Conservation (phyloP, 37 sponge, comb jelly and placozoan species). For the Oopsacas minuta region DNA sequence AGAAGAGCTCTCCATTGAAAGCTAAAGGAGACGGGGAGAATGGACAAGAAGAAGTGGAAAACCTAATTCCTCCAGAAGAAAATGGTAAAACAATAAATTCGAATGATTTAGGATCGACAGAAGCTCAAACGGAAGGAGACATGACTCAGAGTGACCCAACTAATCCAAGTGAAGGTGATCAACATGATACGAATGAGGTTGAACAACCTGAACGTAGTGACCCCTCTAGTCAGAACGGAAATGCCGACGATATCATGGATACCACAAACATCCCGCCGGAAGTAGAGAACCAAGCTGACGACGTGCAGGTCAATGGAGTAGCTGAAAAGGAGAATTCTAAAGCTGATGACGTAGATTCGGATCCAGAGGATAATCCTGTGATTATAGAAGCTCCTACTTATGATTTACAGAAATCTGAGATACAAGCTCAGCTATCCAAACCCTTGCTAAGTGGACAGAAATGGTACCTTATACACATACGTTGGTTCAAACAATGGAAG, state of each 20-base stretch:
- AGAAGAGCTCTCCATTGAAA: no score
- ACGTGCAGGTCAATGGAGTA: neutral
- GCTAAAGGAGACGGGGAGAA: no score
- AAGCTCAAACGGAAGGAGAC: no score
- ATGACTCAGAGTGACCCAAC: no score
- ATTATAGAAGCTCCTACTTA: neutral
- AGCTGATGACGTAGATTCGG: neutral
- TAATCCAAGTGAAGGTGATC: no score
- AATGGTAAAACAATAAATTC: no score
- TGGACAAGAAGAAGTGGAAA: no score
- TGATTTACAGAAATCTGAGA: neutral
- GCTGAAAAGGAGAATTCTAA: neutral
- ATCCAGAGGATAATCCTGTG: neutral
- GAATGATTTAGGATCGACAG: no score
- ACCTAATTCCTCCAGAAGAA: no score
- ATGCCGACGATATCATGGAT: neutral
- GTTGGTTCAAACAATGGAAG: conserved; percentile 93
- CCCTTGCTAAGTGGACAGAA: conserved; percentile 4
- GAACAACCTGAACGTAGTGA: no score
- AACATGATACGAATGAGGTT: no score
- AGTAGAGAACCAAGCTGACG: neutral
- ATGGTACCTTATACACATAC: conserved; percentile 56
- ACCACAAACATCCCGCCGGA: neutral
- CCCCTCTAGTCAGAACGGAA: neutral
- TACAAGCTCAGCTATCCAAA: neutral